These are phyloP conservation scores for Trachelus iudaicus DNA, from an alignment of 2,888 invertebrate species.

Conservation along the genomic window DNA sequence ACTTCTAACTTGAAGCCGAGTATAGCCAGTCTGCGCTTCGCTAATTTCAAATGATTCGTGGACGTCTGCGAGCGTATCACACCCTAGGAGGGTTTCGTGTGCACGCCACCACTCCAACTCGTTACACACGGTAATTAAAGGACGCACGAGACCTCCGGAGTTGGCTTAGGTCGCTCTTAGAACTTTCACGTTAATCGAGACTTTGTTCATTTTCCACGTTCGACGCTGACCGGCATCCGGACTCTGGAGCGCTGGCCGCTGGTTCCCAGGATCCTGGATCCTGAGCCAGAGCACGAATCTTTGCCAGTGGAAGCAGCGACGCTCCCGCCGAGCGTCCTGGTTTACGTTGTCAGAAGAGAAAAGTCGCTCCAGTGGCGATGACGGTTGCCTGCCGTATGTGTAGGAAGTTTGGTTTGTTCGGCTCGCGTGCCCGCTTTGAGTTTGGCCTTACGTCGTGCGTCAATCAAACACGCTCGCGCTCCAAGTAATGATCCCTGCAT, in stretches of 20 bases:
- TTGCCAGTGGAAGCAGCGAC: background rate
- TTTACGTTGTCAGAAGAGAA: background rate
- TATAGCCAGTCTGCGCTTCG: background rate
- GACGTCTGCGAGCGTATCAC: slow-evolving; percentile 49
- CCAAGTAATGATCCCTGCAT: slow-evolving; percentile 32
- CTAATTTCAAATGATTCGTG: slow-evolving; percentile 53
- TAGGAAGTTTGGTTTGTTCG: slow-evolving; percentile 20
- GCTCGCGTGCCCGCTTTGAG: slow-evolving; percentile 59
- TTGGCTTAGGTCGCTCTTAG: slow-evolving; percentile 48
- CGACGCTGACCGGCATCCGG: background rate
- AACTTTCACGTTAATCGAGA: slow-evolving; percentile 31
- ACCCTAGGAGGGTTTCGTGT: slow-evolving; percentile 52
- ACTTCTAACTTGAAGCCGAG: background rate
- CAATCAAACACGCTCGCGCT: slow-evolving; percentile 54
- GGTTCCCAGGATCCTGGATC: background rate
- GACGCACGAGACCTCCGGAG: slow-evolving; percentile 60
- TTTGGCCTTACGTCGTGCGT: slow-evolving; percentile 61
- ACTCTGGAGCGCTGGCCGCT: background rate
- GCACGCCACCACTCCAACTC: slow-evolving; percentile 64
- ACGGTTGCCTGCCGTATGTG: background rate
- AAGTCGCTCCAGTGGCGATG: background rate
- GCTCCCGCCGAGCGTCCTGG: no score
- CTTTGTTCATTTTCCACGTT: background rate
- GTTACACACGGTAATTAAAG: slow-evolving; percentile 65
- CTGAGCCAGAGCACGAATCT: background rate